phyloP scores from a whole-genome alignment of 2,888 invertebrate species.

The Caenorhabditis sulstoni region DNA sequence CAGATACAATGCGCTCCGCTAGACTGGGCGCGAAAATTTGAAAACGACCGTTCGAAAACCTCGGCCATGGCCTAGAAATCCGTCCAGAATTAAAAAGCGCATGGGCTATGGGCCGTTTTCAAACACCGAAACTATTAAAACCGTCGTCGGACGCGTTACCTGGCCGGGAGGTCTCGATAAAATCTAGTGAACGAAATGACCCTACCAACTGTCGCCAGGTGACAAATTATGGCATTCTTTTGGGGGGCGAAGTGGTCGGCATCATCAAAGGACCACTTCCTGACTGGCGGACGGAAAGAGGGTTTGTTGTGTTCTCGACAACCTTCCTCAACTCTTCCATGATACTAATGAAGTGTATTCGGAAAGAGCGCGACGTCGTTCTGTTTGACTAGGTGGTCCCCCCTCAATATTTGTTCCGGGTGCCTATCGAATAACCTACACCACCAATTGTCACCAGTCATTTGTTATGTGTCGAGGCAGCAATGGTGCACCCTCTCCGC shows the following conservation, averaged over 20 bases:
- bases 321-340: background rate
- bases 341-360: constrained; percentile 14
- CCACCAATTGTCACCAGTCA: constrained; percentile 54
- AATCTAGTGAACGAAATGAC: constrained; percentile 10
- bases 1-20: too few species aligned
- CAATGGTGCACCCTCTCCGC: too few species aligned
- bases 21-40: too few species aligned
- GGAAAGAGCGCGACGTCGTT: constrained; percentile 17
- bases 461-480: constrained; percentile 49
- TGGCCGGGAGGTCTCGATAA: constrained; percentile 15
- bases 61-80: too few species aligned
- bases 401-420: constrained; percentile 33
- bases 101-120: too few species aligned
- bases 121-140: too few species aligned
- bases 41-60: too few species aligned
- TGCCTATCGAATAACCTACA: constrained; percentile 35
- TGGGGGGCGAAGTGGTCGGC: too few species aligned
- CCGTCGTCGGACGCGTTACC: too few species aligned
- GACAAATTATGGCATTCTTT: constrained; percentile 47
- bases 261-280: constrained; percentile 19
- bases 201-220: constrained; percentile 43
- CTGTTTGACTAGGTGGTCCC: constrained; percentile 11
- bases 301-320: constrained; percentile 14
- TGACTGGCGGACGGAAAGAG: background rate
- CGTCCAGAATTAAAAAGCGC: too few species aligned